Conservation (phyloP, 2,797 vertebrate species). For the Lacerta agilis region DNA sequence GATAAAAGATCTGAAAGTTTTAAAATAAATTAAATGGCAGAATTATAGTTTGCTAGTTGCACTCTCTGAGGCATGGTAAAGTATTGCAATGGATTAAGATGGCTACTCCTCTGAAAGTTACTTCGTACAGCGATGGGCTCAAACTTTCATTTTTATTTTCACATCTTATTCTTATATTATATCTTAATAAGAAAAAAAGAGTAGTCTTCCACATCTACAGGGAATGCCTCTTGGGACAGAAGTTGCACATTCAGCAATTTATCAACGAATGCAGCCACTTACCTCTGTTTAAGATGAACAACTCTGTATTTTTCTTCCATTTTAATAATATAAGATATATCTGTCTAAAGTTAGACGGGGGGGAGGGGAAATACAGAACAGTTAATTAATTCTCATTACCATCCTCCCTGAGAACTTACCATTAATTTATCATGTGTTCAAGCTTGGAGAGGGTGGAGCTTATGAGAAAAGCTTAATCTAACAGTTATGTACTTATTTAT, state of each 20-base stretch:
- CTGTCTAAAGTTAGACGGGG: not conserved
- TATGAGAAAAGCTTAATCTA: not conserved
- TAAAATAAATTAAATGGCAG: not conserved
- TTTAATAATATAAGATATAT: slow-evolving; percentile 24
- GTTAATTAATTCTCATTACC: not conserved
- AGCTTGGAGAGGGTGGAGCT: too few relatives aligned
- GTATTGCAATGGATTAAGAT: too few relatives aligned
- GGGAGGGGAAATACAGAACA: not conserved
- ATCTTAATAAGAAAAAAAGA: too few relatives aligned
- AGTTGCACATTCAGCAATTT: not conserved
- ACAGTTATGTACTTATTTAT: too few relatives aligned
- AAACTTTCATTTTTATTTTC: too few relatives aligned
- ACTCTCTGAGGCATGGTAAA: not conserved
- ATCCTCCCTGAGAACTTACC: not conserved
- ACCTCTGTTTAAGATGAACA: slow-evolving; percentile 29
- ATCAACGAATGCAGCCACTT: not conserved
- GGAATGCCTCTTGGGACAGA: not conserved
- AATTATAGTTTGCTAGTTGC: not conserved
- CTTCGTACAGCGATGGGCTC: too few relatives aligned
- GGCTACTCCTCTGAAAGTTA: too few relatives aligned
- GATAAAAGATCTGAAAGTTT: slow-evolving; percentile 21
- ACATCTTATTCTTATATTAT: too few relatives aligned
- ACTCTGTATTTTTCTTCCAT: slow-evolving; percentile 3
- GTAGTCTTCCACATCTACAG: too few relatives aligned
- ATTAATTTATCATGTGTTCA: not conserved